These are phyloP conservation scores for Eristalis arbustorum DNA, from an alignment of 2,888 invertebrate species.

Conservation along the genomic window DNA sequence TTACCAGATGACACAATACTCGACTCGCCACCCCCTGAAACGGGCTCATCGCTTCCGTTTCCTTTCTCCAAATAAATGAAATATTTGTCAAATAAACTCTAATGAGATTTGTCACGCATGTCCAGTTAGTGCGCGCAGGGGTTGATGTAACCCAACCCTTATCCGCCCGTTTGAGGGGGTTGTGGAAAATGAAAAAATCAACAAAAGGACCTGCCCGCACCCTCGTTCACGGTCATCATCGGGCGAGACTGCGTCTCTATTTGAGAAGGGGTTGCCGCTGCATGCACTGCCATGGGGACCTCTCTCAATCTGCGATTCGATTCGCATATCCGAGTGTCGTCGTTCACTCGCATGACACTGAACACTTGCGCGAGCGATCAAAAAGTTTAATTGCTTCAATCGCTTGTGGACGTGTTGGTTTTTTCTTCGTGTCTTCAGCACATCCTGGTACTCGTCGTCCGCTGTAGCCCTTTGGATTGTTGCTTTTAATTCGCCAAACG, in stretches of 20 bases:
- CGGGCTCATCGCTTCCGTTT: background rate
- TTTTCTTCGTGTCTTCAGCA: background rate
- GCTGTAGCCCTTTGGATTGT: background rate
- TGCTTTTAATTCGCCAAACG: constrained; percentile 48
- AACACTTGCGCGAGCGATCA: constrained; percentile 62
- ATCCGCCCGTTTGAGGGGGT: background rate
- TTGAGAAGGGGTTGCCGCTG: constrained; percentile 47
- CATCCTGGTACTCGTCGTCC: too few relatives aligned
- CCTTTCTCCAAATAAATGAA: constrained; percentile 65
- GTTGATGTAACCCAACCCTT: constrained; percentile 57
- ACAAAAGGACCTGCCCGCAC: constrained; percentile 49
- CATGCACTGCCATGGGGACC: constrained; percentile 42
- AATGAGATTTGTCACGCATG: constrained; percentile 70
- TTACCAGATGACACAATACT: constrained; percentile 66
- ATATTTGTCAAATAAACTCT: constrained; percentile 70
- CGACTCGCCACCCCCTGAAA: constrained; percentile 18
- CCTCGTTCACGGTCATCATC: constrained; percentile 50
- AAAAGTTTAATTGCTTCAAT: constrained; percentile 70
- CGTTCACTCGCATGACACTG: constrained; percentile 58
- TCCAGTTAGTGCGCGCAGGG: constrained; percentile 54
- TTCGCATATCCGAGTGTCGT: constrained; percentile 62
- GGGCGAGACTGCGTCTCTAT: constrained; percentile 58
- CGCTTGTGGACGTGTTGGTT: constrained; percentile 11
- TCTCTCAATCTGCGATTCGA: constrained; percentile 64
- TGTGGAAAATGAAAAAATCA: constrained; percentile 29